Percentiles rank a stretch among this genome's conserved stretches.
Evolutionary conservation across 1,140 invertebrate genomes (phyloP).

Genomic region (Eumeta japonica): DNA sequence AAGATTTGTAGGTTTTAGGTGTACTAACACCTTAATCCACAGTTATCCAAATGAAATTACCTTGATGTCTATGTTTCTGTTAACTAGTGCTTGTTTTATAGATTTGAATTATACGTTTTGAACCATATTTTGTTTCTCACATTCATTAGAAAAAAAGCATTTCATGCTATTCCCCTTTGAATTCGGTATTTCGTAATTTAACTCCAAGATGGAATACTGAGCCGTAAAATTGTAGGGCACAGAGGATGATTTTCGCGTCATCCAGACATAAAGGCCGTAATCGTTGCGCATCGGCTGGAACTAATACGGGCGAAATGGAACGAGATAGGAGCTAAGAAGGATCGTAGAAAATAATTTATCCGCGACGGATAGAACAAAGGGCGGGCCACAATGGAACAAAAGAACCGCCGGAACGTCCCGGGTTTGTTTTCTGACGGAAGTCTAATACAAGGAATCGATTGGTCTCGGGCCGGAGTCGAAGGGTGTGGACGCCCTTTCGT

Average conservation of each 20-base stretch:
- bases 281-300: slow-evolving; percentile 53
- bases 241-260: slow-evolving; percentile 49
- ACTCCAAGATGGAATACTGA: slow-evolving; percentile 33
- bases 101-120: too few species aligned
- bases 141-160: too few species aligned
- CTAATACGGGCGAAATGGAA: slow-evolving; percentile 53
- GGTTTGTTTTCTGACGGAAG: slow-evolving; percentile 46
- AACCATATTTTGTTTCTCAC: too few species aligned
- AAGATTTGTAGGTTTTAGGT: too few species aligned
- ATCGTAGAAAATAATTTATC: slow-evolving; percentile 40
- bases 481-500: too few species aligned
- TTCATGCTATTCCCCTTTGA: neutral
- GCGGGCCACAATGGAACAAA: slow-evolving; percentile 46
- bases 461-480: too few species aligned
- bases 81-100: too few species aligned
- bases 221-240: slow-evolving; percentile 46
- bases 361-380: slow-evolving; percentile 41
- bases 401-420: slow-evolving; percentile 27
- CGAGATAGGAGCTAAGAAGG: slow-evolving; percentile 44
- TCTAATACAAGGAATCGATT: slow-evolving; percentile 44
- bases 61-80: too few species aligned
- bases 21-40: too few species aligned
- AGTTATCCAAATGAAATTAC: too few species aligned
- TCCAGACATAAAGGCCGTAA: slow-evolving; percentile 50
- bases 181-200: slow-evolving; percentile 21